Conservation (phyloP, 1,140 invertebrate genomes). For the Oedothorax gibbosus region DNA sequence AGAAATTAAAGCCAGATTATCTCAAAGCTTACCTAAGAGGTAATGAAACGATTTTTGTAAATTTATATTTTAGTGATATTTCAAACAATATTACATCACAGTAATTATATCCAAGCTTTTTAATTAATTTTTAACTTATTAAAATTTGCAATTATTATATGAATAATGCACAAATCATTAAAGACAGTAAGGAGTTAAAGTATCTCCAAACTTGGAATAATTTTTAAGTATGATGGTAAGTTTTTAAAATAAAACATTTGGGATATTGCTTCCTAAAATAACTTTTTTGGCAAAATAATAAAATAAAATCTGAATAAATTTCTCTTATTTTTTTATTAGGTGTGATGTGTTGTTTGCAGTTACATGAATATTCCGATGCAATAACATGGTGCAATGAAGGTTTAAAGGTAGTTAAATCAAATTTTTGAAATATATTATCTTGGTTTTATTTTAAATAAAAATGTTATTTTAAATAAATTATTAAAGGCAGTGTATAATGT, state of each 20-base stretch:
- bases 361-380: slow-evolving; percentile 79
- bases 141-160: no score
- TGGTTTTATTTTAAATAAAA: background rate
- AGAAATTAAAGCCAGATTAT: slow-evolving; percentile 83
- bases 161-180: no score
- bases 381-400: slow-evolving; percentile 78
- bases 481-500: background rate
- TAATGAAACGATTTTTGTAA: background rate
- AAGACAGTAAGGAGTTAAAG: no score
- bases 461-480: background rate
- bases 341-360: slow-evolving; percentile 78
- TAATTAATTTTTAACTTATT: background rate
- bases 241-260: no score
- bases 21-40: slow-evolving; percentile 80
- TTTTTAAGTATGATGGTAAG: no score
- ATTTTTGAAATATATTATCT: background rate
- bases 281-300: background rate
- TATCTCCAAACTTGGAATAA: no score
- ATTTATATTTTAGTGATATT: background rate
- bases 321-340: slow-evolving; percentile 67
- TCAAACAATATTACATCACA: background rate
- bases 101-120: background rate
- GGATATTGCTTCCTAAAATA: no score
- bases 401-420: slow-evolving; percentile 18
- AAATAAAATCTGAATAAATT: slow-evolving; percentile 29